Base-by-base conservation (phyloP, 2,797 vertebrate genomes). In the Clarias laeviceps region DNA sequence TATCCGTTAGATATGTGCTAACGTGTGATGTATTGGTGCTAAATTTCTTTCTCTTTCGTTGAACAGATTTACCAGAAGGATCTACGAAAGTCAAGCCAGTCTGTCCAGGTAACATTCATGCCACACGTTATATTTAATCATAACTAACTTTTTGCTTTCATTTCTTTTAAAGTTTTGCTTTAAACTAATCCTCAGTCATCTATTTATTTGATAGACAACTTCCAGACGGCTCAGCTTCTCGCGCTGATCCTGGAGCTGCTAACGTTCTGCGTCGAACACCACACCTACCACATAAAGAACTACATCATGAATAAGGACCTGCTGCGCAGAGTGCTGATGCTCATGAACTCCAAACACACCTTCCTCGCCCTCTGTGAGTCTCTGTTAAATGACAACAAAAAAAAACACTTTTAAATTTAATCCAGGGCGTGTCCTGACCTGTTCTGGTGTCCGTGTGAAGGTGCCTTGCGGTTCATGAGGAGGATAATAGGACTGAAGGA, bases 331-430 rank as follows among this genome's bases (percentile, higher is more conserved):
- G 98, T 99, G 1, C 93, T 99, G 90, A 96, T 98, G 85, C 96
- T 99, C 90, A 99, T 99, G 98, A 99, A 99, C 94, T 99, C 98
- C n/a, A 99, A 98, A 92, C 98, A 99, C 93, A 98, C 98, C 0
- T 99, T 99, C 92, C 94, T 99, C 77, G 98, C 98, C 66, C 96
- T 99, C 89, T 99, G 98, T 99, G 95, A 98, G 98, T 98, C 32
- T 20, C n/a, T 0, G 15, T 14, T 29, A 12, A 50, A 9, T 6
- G 24, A 12, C 14, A 3, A 40, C 40, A 50, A 50, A 14, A 12
- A 3, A 50, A 12, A 3, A 32, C 20, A 1, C n/a, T n/a, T 12
- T 24, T 40, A 1, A 37, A 15, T 79, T 0, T 34, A 0, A 45
- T 6, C 0, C 0, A 15, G 8, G 1, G 1, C 3, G 0, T 62